Evolutionary conservation across 2,888 invertebrate genomes (phyloP).

Genomic region (Helicoverpa assulta): DNA sequence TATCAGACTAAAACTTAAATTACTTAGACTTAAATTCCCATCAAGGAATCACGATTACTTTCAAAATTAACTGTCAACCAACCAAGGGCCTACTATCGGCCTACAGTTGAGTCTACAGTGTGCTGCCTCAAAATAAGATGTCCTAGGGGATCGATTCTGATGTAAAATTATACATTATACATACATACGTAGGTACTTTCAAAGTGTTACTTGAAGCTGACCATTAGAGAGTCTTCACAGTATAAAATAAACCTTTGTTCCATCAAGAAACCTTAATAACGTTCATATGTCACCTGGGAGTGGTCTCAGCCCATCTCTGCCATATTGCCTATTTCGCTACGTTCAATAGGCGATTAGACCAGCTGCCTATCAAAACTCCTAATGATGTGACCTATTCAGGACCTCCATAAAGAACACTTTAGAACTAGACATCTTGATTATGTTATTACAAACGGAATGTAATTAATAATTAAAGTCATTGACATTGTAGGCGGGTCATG

Average conservation of each 20-base stretch:
- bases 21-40: too few relatives aligned
- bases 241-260: not conserved
- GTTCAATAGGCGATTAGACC: constrained; percentile 45
- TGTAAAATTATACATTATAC: too few relatives aligned
- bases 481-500: constrained; percentile 44
- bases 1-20: too few relatives aligned
- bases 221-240: too few relatives aligned
- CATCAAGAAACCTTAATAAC: not conserved
- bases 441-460: constrained; percentile 40
- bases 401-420: constrained; percentile 33
- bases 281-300: constrained; percentile 37
- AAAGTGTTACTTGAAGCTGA: too few relatives aligned
- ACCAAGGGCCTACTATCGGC: too few relatives aligned
- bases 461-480: constrained; percentile 33
- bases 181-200: too few relatives aligned
- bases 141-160: too few relatives aligned
- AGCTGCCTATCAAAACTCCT: constrained; percentile 9
- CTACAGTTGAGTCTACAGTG: too few relatives aligned
- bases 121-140: too few relatives aligned
- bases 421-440: constrained; percentile 42
- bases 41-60: too few relatives aligned
- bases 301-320: constrained; percentile 18
- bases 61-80: too few relatives aligned
- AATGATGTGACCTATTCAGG: constrained; percentile 31
- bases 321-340: constrained; percentile 14